These are phyloP conservation scores for Clarias fuscus DNA, from an alignment of 2,797 vertebrate genomes.

Conservation along the genomic window DNA sequence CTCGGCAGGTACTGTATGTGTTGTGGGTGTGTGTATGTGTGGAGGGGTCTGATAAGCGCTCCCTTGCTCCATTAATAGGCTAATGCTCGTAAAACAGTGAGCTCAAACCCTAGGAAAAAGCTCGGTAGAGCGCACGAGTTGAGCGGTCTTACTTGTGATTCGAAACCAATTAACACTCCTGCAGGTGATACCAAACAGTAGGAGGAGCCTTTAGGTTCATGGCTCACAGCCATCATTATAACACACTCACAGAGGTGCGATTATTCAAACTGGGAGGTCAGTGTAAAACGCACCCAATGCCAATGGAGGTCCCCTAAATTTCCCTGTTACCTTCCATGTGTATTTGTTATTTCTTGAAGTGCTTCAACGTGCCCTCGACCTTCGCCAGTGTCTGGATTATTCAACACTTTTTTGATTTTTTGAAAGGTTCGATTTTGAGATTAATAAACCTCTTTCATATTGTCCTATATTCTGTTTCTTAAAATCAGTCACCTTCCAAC, in stretches of 20 bases:
- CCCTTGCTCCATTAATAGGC: constrained; percentile 49
- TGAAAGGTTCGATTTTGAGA: neutral
- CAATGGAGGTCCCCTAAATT: neutral
- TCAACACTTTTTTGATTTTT: neutral
- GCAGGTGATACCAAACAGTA: neutral
- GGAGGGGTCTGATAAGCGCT: constrained; percentile 38
- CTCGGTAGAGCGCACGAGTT: neutral
- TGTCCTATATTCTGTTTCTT: neutral
- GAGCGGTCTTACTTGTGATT: neutral
- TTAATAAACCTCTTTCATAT: neutral
- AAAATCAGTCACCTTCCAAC: neutral
- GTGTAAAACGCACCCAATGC: neutral
- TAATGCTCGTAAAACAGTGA: constrained; percentile 35
- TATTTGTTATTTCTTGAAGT: neutral
- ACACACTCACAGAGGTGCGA: constrained; percentile 9
- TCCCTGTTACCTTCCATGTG: neutral
- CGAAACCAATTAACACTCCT: constrained; percentile 29
- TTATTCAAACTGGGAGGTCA: neutral
- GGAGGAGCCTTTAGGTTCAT: constrained; percentile 11
- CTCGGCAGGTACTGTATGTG: constrained; percentile 23
- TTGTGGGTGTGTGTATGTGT: constrained; percentile 40
- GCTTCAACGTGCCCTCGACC: neutral
- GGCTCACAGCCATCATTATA: constrained; percentile 19
- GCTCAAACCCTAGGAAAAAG: constrained; percentile 32
- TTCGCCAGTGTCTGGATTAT: neutral